phyloP scores from a whole-genome alignment of 2,797 vertebrate genomes.

The Pangasius mekongensis region DNA sequence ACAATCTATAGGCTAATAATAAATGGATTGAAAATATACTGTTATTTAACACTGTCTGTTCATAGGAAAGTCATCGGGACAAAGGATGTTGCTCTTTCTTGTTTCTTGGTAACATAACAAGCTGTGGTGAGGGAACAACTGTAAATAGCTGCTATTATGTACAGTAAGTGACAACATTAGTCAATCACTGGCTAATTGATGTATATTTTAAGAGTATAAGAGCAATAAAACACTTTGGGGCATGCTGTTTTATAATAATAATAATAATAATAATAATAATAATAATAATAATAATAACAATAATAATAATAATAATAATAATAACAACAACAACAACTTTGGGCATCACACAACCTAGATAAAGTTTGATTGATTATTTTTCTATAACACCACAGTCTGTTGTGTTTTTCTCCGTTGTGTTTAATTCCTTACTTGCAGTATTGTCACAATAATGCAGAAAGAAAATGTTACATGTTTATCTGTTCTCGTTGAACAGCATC shows the following conservation, averaged over 20 bases:
- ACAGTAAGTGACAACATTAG: not conserved
- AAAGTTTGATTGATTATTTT: not conserved
- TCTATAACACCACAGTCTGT: not conserved
- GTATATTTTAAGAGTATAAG: not conserved
- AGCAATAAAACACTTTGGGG: not conserved
- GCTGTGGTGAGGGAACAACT: not conserved
- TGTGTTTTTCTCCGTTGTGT: not conserved
- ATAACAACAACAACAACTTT: not conserved
- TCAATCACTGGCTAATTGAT: not conserved
- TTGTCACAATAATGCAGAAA: not conserved
- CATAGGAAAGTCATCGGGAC: not conserved
- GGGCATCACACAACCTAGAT: not conserved
- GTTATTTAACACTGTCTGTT: not conserved
- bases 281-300: too few relatives aligned
- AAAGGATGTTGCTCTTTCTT: not conserved
- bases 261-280: too few relatives aligned
- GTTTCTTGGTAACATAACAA: not conserved
- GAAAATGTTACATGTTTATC: not conserved
- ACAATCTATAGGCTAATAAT: not conserved
- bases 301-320: too few relatives aligned
- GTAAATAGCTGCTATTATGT: not conserved
- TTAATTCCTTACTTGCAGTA: not conserved
- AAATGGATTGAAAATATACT: not conserved
- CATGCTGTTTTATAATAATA: not conserved
- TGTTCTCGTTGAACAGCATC: not conserved